Evolutionary conservation across 2,888 invertebrate species (phyloP), one percentile per base, ranked within the genome.

Genomic region (Lottia scabra): DNA sequence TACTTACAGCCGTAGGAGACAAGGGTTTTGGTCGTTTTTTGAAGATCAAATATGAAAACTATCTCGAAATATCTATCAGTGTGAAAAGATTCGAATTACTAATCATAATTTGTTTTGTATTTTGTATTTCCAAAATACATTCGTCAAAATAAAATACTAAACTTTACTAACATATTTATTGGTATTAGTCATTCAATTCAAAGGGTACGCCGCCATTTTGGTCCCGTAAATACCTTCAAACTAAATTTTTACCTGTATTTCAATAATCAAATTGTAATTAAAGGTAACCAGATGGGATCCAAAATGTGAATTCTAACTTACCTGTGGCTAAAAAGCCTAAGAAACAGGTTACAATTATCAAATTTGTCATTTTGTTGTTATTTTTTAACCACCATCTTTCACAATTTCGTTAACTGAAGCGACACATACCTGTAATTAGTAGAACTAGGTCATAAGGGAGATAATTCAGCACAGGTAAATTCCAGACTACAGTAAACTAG

Each of bases 281-380:
- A 38, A 10, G 38, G 38, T 38, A 38, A 38, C 3, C 38, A 38
- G 5, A 10, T 8, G 8, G 38, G 8, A 38, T 1, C 10, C 38
- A 38, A 8, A 38, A 8, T 38, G 38, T 8, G 8, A 56, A 23
- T 15, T 66, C 8, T n/a, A 38, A 15, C 66, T 44, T 66, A 66
- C 66, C 30, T 66, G 66, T 43, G 16, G 44, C 43, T 16, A 43
- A 3, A 26, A 66, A 23, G 45, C 66, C 66, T n/a, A 66, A 43
- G 3, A 66, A 19, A 23, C 66, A 30, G 43, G 43, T 23, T 10
- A 66, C n/a, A n/a, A 43, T 23, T 15, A 66, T 15, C 43, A 43
- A 66, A 16, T 66, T 43, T 13, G 16, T 66, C 66, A 66, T 66
- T 44, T 44, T 23, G 16, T 30, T n/a, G n/a, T 27, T 64, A 30